phyloP scores from a whole-genome alignment of 2,888 invertebrate species.

The Drosophila engyochracea region DNA sequence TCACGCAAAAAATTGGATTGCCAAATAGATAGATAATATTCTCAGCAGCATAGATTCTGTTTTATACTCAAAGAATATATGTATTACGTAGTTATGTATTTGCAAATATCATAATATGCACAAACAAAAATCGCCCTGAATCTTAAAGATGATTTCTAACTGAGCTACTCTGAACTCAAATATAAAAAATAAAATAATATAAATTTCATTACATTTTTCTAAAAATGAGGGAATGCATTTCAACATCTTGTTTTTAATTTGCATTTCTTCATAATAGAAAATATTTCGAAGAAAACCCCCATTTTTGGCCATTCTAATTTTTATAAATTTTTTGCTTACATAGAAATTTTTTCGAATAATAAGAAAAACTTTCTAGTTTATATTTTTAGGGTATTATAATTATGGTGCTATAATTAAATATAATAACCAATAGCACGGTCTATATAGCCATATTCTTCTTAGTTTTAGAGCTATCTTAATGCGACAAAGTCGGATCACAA shows the following conservation, averaged over 20 bases:
- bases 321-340: too few species aligned
- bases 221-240: background rate
- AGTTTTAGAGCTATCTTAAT: too few species aligned
- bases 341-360: background rate
- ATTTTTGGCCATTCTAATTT: too few species aligned
- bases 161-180: background rate
- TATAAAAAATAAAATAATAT: background rate
- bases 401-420: background rate
- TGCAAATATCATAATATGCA: background rate
- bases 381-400: background rate
- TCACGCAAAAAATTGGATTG: background rate
- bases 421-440: fast-evolving
- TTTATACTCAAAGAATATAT: background rate
- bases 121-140: background rate
- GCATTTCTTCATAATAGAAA: background rate
- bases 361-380: too few species aligned
- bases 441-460: background rate
- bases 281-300: background rate
- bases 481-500: background rate
- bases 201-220: background rate
- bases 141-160: background rate
- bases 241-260: background rate
- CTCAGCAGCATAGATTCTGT: fast-evolving
- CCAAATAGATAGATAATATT: background rate
- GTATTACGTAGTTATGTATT: background rate